phyloP scores from a whole-genome alignment of 2,113 vertebrate genomes.

The Brachyhypopomus occidentalis region DNA sequence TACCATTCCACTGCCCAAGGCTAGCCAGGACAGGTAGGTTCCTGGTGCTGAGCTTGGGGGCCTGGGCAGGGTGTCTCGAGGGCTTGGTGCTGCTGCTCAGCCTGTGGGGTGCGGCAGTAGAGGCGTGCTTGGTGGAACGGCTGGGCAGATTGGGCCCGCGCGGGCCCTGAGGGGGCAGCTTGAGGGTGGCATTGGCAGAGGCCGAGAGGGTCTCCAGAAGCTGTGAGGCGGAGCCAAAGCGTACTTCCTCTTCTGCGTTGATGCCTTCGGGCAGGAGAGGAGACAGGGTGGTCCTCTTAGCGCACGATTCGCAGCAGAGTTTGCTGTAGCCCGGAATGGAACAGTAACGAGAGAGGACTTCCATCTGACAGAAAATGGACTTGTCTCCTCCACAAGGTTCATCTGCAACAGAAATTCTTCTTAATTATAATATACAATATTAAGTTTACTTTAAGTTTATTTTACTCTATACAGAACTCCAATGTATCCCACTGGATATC shows the following conservation, averaged over 20 bases:
- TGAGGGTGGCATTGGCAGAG: conserved; percentile 51
- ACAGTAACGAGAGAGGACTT: conserved; percentile 91
- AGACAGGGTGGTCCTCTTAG: conserved; percentile 72
- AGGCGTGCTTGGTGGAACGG: conserved; percentile 35
- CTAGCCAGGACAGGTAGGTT: conserved; percentile 26
- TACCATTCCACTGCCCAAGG: conserved; percentile 10
- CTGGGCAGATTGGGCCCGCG: conserved; percentile 27
- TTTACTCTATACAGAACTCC: neutral
- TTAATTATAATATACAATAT: neutral
- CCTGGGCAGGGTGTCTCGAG: conserved; percentile 43
- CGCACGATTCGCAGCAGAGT: conserved; percentile 91
- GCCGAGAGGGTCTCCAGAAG: conserved; percentile 65
- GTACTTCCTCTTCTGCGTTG: conserved; percentile 65
- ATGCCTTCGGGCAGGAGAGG: conserved; percentile 72
- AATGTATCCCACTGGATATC: too few species aligned
- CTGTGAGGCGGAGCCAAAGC: conserved; percentile 69
- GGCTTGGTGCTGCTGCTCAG: conserved; percentile 53
- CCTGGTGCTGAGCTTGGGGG: conserved; percentile 47
- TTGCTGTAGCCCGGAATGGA: conserved; percentile 96
- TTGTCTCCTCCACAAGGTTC: conserved; percentile 92
- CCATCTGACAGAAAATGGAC: conserved; percentile 99
- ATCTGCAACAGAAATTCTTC: conserved; percentile 74
- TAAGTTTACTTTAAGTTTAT: neutral
- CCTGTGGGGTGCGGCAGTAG: conserved; percentile 44
- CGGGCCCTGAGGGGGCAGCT: conserved; percentile 41